phyloP scores from a whole-genome alignment of 2,797 vertebrate genomes.

The Sciaenops ocellatus region DNA sequence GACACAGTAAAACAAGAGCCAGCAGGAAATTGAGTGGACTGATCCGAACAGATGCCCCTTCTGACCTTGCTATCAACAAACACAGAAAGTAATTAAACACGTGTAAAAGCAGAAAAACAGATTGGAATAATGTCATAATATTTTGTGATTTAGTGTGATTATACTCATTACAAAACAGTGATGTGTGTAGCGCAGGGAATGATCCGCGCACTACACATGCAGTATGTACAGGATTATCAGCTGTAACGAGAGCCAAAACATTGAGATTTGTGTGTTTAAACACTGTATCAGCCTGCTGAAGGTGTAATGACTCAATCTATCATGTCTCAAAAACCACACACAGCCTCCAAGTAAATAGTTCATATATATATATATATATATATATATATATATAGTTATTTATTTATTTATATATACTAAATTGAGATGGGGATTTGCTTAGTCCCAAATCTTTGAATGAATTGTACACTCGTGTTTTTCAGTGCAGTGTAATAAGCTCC shows the following conservation, averaged over 20 bases:
- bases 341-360: constrained; percentile 27
- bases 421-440: constrained; percentile 42
- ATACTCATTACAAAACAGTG: not conserved
- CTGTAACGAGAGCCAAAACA: not conserved
- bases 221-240: not conserved
- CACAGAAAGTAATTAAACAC: constrained; percentile 30
- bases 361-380: constrained; percentile 14
- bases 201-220: not conserved
- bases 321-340: constrained; percentile 27
- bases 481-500: constrained; percentile 20
- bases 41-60: constrained; percentile 48
- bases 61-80: constrained; percentile 54
- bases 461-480: constrained; percentile 38
- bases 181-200: not conserved
- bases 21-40: constrained; percentile 58
- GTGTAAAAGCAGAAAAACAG: not conserved
- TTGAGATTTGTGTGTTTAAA: constrained; percentile 29
- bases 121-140: not conserved
- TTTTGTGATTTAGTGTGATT: not conserved
- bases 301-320: constrained; percentile 29
- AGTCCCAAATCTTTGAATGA: constrained; percentile 50
- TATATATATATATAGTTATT: constrained; percentile 4
- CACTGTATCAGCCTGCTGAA: constrained; percentile 20
- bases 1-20: constrained; percentile 66
- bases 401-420: constrained; percentile 21